phyloP scores from a whole-genome alignment of 2,888 invertebrate genomes.

The Mactromeris polynyma region DNA sequence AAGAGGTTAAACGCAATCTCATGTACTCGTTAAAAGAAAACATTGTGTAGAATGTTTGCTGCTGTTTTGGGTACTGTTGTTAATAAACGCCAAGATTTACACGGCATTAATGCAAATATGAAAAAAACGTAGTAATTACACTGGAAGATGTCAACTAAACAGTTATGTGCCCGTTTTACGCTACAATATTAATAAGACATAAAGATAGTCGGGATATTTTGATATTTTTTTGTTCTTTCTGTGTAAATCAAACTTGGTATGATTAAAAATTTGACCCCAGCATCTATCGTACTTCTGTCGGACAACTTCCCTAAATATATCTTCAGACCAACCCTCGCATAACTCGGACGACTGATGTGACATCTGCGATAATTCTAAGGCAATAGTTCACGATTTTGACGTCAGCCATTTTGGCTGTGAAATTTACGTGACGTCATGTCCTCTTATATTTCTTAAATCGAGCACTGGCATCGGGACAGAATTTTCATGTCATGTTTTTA shows the following conservation, averaged over 20 bases:
- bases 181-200: neutral
- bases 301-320: too few species aligned
- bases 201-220: neutral
- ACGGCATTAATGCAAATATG: too few species aligned
- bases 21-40: too few species aligned
- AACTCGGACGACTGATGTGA: too few species aligned
- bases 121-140: neutral
- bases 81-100: too few species aligned
- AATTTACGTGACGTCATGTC: neutral
- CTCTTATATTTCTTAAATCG: neutral
- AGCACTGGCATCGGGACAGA: neutral
- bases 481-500: neutral
- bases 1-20: too few species aligned
- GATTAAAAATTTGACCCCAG: neutral
- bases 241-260: neutral
- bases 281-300: neutral
- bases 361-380: neutral
- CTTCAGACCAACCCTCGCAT: too few species aligned
- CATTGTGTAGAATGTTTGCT: too few species aligned
- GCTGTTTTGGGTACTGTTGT: too few species aligned
- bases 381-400: neutral
- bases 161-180: neutral
- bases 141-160: neutral
- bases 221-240: neutral
- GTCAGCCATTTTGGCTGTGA: neutral